Evolutionary conservation across 1,140 invertebrate species (phyloP).

Genomic region (Heliconius eleuchia): DNA sequence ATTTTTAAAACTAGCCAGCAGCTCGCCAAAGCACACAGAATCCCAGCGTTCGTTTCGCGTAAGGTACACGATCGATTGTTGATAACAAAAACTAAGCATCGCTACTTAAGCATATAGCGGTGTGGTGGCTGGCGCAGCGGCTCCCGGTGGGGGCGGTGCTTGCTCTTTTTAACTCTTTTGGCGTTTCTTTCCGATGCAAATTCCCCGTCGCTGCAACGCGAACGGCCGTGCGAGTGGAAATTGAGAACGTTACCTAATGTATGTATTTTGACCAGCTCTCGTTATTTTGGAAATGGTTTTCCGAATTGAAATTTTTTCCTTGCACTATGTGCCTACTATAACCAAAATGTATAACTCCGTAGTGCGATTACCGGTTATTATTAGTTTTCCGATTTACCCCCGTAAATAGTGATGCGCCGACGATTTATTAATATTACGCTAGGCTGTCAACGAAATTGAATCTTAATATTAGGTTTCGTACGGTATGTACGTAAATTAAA

Average conservation of each 20-base stretch:
- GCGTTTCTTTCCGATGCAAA: conserved; percentile 73
- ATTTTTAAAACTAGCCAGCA: not conserved
- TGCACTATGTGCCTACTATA: not conserved
- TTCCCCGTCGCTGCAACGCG: conserved; percentile 55
- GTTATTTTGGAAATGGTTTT: conserved; percentile 37
- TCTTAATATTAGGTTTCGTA: conserved; percentile 26
- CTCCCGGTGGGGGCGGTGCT: conserved; percentile 40
- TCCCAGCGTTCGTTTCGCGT: not conserved
- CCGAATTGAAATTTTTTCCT: not conserved
- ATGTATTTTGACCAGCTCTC: conserved; percentile 49
- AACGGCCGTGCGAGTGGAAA: conserved; percentile 58
- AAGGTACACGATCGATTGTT: conserved; percentile 26
- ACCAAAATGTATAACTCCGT: not conserved
- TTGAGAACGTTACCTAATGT: conserved; percentile 70
- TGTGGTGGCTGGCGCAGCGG: conserved; percentile 26
- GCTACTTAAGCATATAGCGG: conserved; percentile 27
- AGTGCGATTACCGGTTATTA: too few relatives aligned
- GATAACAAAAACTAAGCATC: conserved; percentile 30
- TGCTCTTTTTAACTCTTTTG: conserved; percentile 72
- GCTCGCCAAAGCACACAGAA: conserved; percentile 2
- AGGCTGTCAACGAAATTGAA: conserved; percentile 13
- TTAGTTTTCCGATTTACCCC: not conserved
- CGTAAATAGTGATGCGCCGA: not conserved
- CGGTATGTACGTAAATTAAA: conserved; percentile 24
- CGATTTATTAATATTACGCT: not conserved